Percentiles rank a stretch among this genome's conserved stretches.
Conservation (phyloP, 1,140 invertebrate species). For the Rhopalosiphum padi region DNA sequence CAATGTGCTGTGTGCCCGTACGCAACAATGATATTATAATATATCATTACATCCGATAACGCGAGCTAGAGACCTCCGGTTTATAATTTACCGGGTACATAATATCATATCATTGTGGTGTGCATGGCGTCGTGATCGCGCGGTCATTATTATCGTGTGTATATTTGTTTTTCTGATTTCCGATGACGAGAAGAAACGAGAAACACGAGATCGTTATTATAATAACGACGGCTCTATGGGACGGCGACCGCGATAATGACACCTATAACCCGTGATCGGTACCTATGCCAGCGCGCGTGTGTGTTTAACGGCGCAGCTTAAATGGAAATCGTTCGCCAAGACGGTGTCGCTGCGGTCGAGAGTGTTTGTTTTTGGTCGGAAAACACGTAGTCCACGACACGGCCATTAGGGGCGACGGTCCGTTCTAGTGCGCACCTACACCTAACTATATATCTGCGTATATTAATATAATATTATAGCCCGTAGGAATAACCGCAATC, state of each 20-base stretch:
- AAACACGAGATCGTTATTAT: not conserved
- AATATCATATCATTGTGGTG: not conserved
- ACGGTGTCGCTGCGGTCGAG: conserved; percentile 20
- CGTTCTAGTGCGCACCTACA: not conserved
- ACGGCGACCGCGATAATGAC: not conserved
- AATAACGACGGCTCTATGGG: not conserved
- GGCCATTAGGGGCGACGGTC: not conserved
- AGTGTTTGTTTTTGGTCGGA: conserved; percentile 4
- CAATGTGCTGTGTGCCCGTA: not conserved
- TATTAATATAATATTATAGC: too few relatives aligned
- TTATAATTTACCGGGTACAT: not conserved
- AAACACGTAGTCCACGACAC: not conserved
- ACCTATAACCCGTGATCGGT: not conserved
- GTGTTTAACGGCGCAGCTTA: not conserved
- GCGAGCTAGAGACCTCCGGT: not conserved
- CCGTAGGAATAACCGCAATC: not conserved
- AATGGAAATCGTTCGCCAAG: not conserved
- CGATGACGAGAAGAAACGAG: not conserved
- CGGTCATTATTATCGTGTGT: not conserved
- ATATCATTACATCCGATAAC: not conserved
- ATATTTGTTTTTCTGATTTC: conserved; percentile 24
- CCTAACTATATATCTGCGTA: not conserved
- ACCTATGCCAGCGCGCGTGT: not conserved
- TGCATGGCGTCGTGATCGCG: not conserved
- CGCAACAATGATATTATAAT: not conserved